Conservation (phyloP, 2,888 invertebrate genomes). For the Andrena marginata region DNA sequence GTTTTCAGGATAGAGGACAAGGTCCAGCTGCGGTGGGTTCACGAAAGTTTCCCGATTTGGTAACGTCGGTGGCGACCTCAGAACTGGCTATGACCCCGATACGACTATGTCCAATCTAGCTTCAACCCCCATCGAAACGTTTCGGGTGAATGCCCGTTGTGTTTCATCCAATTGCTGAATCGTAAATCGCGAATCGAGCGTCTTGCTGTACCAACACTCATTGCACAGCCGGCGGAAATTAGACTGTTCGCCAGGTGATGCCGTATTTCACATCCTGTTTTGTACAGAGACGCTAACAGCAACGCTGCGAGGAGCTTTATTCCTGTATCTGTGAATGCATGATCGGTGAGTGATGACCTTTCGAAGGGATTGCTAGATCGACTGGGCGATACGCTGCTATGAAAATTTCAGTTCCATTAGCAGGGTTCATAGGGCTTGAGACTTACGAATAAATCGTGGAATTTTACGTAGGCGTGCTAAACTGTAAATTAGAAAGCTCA, state of each 20-base stretch:
- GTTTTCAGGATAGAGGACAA: constrained; percentile 8
- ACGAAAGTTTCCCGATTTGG: constrained; percentile 61
- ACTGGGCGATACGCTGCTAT: too few relatives aligned
- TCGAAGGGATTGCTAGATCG: too few relatives aligned
- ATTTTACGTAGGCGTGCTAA: too few relatives aligned
- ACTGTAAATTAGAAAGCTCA: too few relatives aligned
- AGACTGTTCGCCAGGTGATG: constrained; percentile 16
- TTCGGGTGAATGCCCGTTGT: too few relatives aligned
- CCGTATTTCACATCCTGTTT: constrained; percentile 16
- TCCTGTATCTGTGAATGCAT: too few relatives aligned
- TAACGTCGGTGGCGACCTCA: constrained; percentile 55
- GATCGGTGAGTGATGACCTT: too few relatives aligned
- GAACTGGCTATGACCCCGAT: constrained; percentile 54
- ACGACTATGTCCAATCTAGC: constrained; percentile 67
- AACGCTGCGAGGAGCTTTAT: too few relatives aligned
- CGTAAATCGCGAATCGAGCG: constrained; percentile 44
- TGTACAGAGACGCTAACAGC: too few relatives aligned
- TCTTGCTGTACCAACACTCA: constrained; percentile 27
- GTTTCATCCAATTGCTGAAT: neutral
- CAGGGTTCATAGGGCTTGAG: too few relatives aligned
- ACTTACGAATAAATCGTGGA: too few relatives aligned
- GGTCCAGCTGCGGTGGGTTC: constrained; percentile 22
- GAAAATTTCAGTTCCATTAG: too few relatives aligned
- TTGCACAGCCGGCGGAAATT: constrained; percentile 21
- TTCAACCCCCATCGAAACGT: constrained; percentile 27